A percentile compares a stretch with the other conserved stretches of the same genome.
These are phyloP conservation scores for Brachionus manjavacas DNA, from an alignment of 1,140 invertebrate genomes.

Conservation along the genomic window DNA sequence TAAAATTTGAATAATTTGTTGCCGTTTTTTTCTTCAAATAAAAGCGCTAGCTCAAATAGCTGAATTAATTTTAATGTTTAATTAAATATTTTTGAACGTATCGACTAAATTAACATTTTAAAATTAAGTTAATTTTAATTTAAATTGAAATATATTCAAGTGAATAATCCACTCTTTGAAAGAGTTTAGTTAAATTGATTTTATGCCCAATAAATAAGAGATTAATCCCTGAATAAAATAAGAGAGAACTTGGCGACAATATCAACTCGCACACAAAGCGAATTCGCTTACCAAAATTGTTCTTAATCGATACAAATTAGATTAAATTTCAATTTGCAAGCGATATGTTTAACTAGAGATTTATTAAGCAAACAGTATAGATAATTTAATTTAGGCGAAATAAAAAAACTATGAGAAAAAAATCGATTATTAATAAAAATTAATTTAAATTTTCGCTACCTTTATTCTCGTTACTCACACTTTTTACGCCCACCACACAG, in stretches of 20 bases:
- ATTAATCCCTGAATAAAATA: background rate
- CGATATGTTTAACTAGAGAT: slow-evolving; percentile 18
- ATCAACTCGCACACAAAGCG: background rate
- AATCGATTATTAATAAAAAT: background rate
- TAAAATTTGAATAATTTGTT: background rate
- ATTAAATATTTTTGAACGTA: background rate
- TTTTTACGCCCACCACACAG: background rate
- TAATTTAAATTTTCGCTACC: background rate
- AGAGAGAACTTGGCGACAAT: background rate
- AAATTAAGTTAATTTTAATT: background rate
- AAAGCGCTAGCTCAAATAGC: background rate
- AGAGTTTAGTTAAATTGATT: background rate
- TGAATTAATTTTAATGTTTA: background rate
- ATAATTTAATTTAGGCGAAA: slow-evolving; percentile 13
- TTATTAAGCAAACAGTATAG: background rate
- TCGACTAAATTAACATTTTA: background rate
- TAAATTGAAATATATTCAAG: background rate
- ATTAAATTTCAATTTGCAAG: slow-evolving; percentile 32
- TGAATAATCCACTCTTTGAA: background rate
- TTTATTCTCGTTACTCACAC: background rate
- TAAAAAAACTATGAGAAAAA: background rate
- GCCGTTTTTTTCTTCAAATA: background rate
- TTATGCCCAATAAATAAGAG: background rate
- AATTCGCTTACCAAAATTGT: background rate
- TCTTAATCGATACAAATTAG: slow-evolving; percentile 17